Evolutionary conservation across 2,888 invertebrate genomes (phyloP).

Genomic region (Patella ulyssiponensis): DNA sequence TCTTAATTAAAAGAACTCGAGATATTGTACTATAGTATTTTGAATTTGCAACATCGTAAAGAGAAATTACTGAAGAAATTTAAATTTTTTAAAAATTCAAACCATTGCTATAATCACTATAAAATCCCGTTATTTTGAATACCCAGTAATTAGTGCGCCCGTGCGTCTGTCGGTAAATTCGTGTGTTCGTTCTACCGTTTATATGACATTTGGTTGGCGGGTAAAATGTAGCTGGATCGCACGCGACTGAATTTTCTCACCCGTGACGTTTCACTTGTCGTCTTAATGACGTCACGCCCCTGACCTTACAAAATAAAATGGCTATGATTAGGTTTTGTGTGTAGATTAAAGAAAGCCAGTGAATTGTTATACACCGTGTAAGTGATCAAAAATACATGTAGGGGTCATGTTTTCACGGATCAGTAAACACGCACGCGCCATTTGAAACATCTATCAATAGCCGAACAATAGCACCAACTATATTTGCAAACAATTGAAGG

Average conservation of each 20-base stretch:
- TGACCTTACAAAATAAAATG: conserved; percentile 11
- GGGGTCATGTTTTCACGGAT: conserved; percentile 8
- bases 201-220: conserved; percentile 10
- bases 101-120: no score
- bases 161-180: no score
- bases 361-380: conserved; percentile 9
- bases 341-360: neutral
- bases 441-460: conserved; percentile 4
- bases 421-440: conserved; percentile 10
- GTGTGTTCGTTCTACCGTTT: neutral
- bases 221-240: neutral
- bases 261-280: conserved; percentile 8
- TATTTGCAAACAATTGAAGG: conserved; percentile 23
- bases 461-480: conserved; percentile 21
- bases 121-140: no score
- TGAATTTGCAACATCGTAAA: no score
- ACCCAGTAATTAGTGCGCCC: no score
- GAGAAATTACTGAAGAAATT: no score
- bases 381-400: neutral
- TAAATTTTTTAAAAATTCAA: no score
- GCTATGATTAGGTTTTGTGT: conserved; percentile 8
- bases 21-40: no score
- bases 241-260: conserved; percentile 4
- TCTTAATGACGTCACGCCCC: conserved; percentile 13
- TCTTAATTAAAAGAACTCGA: no score